phyloP scores from a whole-genome alignment of 2,888 invertebrate genomes.

The Andrena trimmerana region DNA sequence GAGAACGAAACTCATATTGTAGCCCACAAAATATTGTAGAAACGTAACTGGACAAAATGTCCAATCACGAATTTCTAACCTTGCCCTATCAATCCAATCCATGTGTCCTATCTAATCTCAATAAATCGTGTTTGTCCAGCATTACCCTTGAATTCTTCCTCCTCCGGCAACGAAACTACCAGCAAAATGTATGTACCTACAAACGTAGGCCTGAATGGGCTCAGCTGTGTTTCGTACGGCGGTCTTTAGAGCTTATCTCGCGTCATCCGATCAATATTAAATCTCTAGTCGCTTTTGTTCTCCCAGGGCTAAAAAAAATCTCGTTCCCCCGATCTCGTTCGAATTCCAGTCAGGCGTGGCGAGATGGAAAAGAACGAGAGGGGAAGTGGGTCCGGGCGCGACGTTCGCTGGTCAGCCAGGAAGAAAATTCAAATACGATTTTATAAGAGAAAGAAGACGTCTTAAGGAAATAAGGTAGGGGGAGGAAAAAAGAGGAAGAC shows the following conservation, averaged over 20 bases:
- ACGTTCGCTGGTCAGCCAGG: constrained; percentile 56
- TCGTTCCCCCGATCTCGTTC: constrained; percentile 34
- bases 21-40: too few species aligned
- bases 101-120: too few species aligned
- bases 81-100: too few species aligned
- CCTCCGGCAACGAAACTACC: too few species aligned
- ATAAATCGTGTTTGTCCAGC: too few species aligned
- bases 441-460: constrained; percentile 56
- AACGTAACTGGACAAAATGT: too few species aligned
- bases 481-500: not conserved
- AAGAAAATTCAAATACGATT: constrained; percentile 71
- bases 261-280: not conserved
- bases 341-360: constrained; percentile 52
- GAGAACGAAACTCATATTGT: too few species aligned
- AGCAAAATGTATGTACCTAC: too few species aligned
- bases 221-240: too few species aligned
- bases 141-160: too few species aligned
- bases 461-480: constrained; percentile 64
- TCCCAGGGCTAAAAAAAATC: constrained; percentile 33
- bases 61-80: too few species aligned
- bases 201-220: too few species aligned
- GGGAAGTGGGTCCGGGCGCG: constrained; percentile 38
- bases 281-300: constrained; percentile 19
- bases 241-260: constrained; percentile 5
- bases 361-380: constrained; percentile 7